A percentile compares a stretch with the other conserved stretches of the same genome.
These are phyloP conservation scores for Leptinotarsa peninsularis DNA, from an alignment of 2,888 invertebrate species.

Conservation along the genomic window DNA sequence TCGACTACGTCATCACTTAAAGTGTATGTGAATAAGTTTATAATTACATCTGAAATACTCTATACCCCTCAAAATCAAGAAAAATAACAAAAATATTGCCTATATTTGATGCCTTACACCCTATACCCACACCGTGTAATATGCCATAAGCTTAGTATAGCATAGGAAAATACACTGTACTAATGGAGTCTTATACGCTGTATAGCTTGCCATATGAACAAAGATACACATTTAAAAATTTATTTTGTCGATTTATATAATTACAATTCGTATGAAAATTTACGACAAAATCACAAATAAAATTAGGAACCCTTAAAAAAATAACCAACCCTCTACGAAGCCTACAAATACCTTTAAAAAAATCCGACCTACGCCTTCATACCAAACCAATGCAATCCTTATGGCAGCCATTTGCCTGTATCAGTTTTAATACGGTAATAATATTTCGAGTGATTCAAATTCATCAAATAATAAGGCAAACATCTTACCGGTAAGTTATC, in stretches of 20 bases:
- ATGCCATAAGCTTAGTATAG: slow-evolving; percentile 58
- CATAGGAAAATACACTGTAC: slow-evolving; percentile 63
- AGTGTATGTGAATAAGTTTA: slow-evolving; percentile 53
- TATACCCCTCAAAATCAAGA: slow-evolving; percentile 38
- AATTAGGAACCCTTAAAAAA: slow-evolving; percentile 57
- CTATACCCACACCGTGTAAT: slow-evolving; percentile 55
- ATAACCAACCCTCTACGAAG: slow-evolving; percentile 38
- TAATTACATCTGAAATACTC: slow-evolving; percentile 32
- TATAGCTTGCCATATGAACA: slow-evolving; percentile 66
- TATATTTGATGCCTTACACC: slow-evolving; percentile 50
- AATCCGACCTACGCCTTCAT: slow-evolving; percentile 44
- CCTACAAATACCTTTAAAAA: slow-evolving; percentile 47
- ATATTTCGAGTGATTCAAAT: slow-evolving; percentile 46
- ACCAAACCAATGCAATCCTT: slow-evolving; percentile 67
- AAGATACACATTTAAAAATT: slow-evolving; percentile 57
- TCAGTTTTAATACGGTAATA: slow-evolving; percentile 65
- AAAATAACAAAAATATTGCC: slow-evolving; percentile 52
- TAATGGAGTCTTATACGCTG: slow-evolving; percentile 68
- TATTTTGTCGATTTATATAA: slow-evolving; percentile 42
- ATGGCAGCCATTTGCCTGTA: slow-evolving; percentile 69
- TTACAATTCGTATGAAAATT: slow-evolving; percentile 47
- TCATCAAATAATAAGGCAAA: slow-evolving; percentile 46
- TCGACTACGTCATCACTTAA: slow-evolving; percentile 66
- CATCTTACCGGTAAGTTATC: slow-evolving; percentile 52
- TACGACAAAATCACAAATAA: slow-evolving; percentile 57